These are phyloP conservation scores for Zygaena filipendulae DNA, from an alignment of 2,888 invertebrate genomes.

Conservation along the genomic window DNA sequence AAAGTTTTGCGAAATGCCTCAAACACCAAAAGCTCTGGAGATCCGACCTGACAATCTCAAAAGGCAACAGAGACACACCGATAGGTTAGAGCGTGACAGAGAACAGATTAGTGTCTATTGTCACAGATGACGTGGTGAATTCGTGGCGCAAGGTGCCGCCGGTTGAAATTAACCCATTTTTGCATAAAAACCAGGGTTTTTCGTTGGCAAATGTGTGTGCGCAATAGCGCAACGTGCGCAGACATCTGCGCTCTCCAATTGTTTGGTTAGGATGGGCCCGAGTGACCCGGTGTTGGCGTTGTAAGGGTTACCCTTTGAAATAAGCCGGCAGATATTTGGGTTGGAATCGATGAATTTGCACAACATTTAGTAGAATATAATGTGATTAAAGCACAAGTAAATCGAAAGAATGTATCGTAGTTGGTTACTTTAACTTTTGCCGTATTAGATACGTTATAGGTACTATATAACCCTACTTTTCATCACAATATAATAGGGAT, in stretches of 20 bases:
- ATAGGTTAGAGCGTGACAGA: conserved; percentile 27
- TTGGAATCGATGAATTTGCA: background rate
- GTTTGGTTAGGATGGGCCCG: conserved; percentile 52
- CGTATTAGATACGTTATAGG: too few species aligned
- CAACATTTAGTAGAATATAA: background rate
- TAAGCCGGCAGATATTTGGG: background rate
- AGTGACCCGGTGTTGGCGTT: conserved; percentile 30
- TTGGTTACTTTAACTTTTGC: too few species aligned
- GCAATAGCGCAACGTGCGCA: conserved; percentile 42
- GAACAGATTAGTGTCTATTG: conserved; percentile 46
- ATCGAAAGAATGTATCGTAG: too few species aligned
- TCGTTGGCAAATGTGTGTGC: conserved; percentile 25
- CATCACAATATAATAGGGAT: too few species aligned
- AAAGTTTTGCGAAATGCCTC: conserved; percentile 1
- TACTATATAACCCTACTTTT: too few species aligned
- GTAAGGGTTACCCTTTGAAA: conserved; percentile 31
- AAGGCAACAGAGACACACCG: conserved; percentile 27
- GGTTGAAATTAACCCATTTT: conserved; percentile 58
- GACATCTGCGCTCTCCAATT: conserved; percentile 46
- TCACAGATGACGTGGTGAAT: conserved; percentile 41
- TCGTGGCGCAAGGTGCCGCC: conserved; percentile 55
- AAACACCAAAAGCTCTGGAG: background rate
- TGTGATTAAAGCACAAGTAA: conserved; percentile 16
- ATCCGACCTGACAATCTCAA: too few species aligned
- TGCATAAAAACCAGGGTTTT: conserved; percentile 43